phyloP scores from a whole-genome alignment of 2,797 vertebrate species.

The Oreochromis grahami region DNA sequence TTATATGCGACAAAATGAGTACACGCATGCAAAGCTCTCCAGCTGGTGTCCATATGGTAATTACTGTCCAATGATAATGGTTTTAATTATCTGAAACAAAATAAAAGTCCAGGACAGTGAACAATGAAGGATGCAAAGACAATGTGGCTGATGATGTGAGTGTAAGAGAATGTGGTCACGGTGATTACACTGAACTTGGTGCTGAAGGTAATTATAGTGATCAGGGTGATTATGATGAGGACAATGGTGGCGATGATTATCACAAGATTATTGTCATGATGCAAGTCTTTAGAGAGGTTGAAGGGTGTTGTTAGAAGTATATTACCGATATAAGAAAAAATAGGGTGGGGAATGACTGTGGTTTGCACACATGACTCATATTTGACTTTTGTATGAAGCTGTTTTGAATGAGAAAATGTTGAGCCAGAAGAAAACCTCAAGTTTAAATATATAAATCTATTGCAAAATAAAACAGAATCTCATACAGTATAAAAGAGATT shows the following conservation, averaged over 20 bases:
- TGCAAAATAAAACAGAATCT: not conserved
- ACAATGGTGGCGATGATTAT: not conserved
- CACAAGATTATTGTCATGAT: not conserved
- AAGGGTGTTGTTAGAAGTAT: not conserved
- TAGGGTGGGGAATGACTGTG: not conserved
- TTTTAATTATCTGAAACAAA: constrained; percentile 11
- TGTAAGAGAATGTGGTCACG: not conserved
- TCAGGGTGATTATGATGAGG: not conserved
- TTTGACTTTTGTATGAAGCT: not conserved
- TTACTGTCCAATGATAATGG: not conserved
- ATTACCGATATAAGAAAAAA: not conserved
- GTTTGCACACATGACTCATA: not conserved
- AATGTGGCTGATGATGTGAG: not conserved
- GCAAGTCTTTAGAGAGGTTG: not conserved
- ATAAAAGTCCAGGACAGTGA: not conserved
- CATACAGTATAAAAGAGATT: not conserved
- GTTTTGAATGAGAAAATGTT: not conserved
- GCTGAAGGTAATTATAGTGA: not conserved
- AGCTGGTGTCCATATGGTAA: constrained; percentile 41
- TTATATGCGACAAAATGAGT: not conserved
- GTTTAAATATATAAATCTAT: not conserved
- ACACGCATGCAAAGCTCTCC: not conserved
- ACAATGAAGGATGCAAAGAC: not conserved
- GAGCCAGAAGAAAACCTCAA: not conserved
- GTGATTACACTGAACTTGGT: not conserved